Percentiles rank a stretch among this genome's conserved stretches.
These are phyloP conservation scores for Dasypus novemcinctus DNA, from an alignment of 2,113 vertebrate species.

Conservation along the genomic window DNA sequence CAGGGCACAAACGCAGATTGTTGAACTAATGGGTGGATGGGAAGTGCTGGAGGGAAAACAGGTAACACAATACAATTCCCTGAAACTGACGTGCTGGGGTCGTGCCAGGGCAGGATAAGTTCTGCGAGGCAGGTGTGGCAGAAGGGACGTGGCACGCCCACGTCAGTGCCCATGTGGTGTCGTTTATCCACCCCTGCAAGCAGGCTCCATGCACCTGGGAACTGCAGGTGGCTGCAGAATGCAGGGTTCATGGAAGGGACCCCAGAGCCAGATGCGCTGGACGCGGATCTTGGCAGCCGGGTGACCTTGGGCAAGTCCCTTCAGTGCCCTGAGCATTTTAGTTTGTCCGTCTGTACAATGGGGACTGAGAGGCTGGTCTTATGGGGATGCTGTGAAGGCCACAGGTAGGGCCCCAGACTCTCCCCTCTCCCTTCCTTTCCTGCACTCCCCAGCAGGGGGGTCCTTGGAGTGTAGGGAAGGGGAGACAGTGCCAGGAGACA, in stretches of 20 bases:
- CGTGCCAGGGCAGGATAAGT: neutral
- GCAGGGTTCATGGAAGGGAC: neutral
- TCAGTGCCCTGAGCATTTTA: neutral
- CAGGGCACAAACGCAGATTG: rapidly evolving
- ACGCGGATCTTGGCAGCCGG: too few relatives aligned
- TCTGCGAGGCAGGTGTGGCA: neutral
- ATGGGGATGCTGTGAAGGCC: neutral
- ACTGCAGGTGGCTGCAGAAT: rapidly evolving
- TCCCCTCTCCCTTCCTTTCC: neutral
- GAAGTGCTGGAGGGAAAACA: rapidly evolving
- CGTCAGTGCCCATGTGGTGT: rapidly evolving
- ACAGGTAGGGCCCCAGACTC: rapidly evolving
- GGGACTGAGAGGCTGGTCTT: rapidly evolving
- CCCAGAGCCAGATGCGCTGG: rapidly evolving
- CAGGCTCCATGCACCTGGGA: neutral
- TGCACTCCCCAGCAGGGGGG: rapidly evolving
- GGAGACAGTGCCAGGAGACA: neutral
- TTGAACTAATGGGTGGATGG: neutral
- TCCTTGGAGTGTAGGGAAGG: neutral
- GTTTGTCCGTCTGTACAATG: too few relatives aligned
- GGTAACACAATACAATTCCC: rapidly evolving
- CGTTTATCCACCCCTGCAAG: rapidly evolving
- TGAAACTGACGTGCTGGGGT: rapidly evolving
- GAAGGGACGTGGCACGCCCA: too few relatives aligned
- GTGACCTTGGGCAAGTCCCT: neutral